Conservation (phyloP, 23 tunicate genomes). For the Phallusia fumigata region DNA sequence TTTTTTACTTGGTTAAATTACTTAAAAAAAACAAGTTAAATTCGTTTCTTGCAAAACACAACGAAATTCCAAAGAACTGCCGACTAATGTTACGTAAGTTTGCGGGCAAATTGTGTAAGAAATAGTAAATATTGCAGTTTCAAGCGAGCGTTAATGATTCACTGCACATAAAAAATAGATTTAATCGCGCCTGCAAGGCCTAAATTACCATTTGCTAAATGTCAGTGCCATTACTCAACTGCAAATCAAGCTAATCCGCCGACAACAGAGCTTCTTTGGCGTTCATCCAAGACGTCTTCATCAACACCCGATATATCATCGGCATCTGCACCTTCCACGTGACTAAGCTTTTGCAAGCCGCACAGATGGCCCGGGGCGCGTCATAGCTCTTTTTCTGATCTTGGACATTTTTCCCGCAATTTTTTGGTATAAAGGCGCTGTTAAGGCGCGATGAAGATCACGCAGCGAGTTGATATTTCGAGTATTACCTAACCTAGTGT, state of each 20-base stretch:
- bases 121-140: too few relatives aligned
- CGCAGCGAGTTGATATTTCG: background rate
- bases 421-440: too few relatives aligned
- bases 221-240: background rate
- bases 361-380: background rate
- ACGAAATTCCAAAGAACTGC: too few relatives aligned
- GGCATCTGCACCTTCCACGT: background rate
- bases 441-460: too few relatives aligned
- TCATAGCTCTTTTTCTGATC: background rate
- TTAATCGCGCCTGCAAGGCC: constrained; percentile 9
- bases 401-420: background rate
- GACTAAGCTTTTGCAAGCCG: constrained; percentile 12
- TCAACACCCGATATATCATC: background rate
- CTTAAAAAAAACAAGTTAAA: too few relatives aligned
- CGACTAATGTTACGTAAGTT: too few relatives aligned
- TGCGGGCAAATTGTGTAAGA: too few relatives aligned
- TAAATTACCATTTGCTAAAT: background rate
- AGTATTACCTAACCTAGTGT: background rate
- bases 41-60: too few relatives aligned
- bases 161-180: background rate
- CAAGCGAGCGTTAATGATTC: too few relatives aligned
- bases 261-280: background rate
- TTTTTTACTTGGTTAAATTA: too few relatives aligned
- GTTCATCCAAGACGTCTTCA: background rate
- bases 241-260: background rate